Evolutionary conservation across 2,113 vertebrate species (phyloP).

Genomic region (Trematocara macrostoma): DNA sequence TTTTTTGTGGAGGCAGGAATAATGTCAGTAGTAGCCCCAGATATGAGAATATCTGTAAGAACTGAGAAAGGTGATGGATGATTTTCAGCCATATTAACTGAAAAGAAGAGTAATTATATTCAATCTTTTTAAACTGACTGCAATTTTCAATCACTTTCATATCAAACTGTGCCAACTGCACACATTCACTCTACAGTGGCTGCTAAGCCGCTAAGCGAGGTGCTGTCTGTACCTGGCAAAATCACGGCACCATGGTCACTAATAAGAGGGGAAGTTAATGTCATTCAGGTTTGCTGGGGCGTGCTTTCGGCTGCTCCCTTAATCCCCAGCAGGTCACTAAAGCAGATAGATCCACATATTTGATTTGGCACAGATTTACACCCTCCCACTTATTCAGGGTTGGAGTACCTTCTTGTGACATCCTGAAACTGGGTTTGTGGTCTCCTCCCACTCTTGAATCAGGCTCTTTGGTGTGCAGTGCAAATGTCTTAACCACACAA

Average conservation of each 20-base stretch:
- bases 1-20: not conserved
- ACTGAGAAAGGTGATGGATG: not conserved
- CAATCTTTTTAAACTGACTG: not conserved
- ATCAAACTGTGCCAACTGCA: not conserved
- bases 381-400: not conserved
- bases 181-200: not conserved
- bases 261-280: not conserved
- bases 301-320: not conserved
- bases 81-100: not conserved
- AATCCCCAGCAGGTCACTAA: not conserved
- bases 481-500: not conserved
- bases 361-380: not conserved
- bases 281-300: not conserved
- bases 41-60: not conserved
- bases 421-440: not conserved
- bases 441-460: not conserved
- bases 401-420: not conserved
- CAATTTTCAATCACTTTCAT: not conserved
- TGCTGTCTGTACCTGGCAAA: not conserved
- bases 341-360: not conserved
- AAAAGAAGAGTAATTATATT: not conserved
- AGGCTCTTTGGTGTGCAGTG: not conserved
- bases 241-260: not conserved
- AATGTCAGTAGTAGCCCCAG: not conserved
- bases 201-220: not conserved